Base-by-base conservation (phyloP, 2,888 invertebrate genomes). In the Folsomia manolachei region DNA sequence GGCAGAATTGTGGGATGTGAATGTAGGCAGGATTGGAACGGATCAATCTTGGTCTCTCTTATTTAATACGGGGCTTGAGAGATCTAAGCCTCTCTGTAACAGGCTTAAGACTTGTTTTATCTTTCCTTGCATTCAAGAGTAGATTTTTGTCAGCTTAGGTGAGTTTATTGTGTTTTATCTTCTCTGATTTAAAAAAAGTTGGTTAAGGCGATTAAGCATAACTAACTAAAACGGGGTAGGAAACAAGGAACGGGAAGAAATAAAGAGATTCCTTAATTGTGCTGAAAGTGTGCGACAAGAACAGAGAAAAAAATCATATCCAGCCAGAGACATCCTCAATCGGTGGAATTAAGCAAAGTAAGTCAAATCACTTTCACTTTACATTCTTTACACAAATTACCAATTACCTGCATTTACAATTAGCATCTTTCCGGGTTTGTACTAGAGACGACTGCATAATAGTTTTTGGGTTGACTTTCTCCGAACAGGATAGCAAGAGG, bases 41-140 rank as follows among this genome's bases (percentile, higher is more conserved):
- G 82, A 82, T 82, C 82, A 82, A 82, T 82, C 82, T 82, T 80
- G 81, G 81, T 82, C 82, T 82, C 82, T 82, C 82, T 82, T 82
- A 82, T 82, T 82, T 82, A 82, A 82, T 82, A 82, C 82, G 81
- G 69, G 67, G 81, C 81, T 81, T 82, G 82, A 82, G 82, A 82
- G 82, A 80, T 81, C 81, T 76, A 82, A 82, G 82, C 82, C 81
- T 78, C 81, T 82, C 81, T 80, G 82, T 82, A 82, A 82, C 82
- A 82, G 81, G 82, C 82, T 82, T 82, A 82, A 81, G 82, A 81
- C 82, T 82, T 82, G 82, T 82, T 82, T 82, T 82, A 82, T 82
- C 82, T 82, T 80, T 77, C 79, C 79, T 81, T 80, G 82, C 82
- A 82, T 82, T 82, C 82, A 82, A 80, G 81, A 82, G 81, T 82